Base-by-base conservation (phyloP, 2,797 vertebrate genomes). In the Liasis olivaceus region DNA sequence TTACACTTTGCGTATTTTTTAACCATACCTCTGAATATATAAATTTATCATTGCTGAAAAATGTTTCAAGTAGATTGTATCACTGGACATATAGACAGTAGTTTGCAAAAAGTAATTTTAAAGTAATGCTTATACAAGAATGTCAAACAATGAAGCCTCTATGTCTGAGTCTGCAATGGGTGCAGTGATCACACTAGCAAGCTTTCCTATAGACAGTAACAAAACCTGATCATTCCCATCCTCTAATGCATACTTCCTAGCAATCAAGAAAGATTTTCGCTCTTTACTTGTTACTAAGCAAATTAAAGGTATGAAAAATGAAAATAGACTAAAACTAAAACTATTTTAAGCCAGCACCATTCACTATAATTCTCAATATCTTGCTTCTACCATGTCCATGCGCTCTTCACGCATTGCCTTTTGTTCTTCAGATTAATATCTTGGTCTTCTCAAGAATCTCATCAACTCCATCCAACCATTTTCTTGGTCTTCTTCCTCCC, bases 41-140 rank as follows among this genome's bases (percentile, higher is more conserved):
- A 86, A 81, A 81, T 42, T 26, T 63, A 58, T 91, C 12, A 64
- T 58, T 31, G 36, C 3, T 86, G 93, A 92, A 31, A 36, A 94
- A 58, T 17, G 17, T 91, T 36, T 62, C 72, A 42, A 89, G 14
- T 36, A 31, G 1, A 58, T 56, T 91, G 24, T 54, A 42, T 20
- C 31, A 64, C 17, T 81, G 2, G 92, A n/a, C 7, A 93, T 92
- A 92, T 59, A 9, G 47, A 69, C 17, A 2, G 47, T 13, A 94
- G 84, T 90, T 94, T 88, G 1, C 62, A 85, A 0, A 90, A 62
- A 13, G 5, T 0, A 89, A 5, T 88, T 17, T 59, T 12, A 59
- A 85, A 91, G 90, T 90, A 28, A 24, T 47, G 2, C 0, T 87
- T 92, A 47, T 62, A 63, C 59, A 90, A 20, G n/a, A 89, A 56